Evolutionary conservation across 1,140 invertebrate species (phyloP).

Genomic region (Yoshiicerus persimilis): DNA sequence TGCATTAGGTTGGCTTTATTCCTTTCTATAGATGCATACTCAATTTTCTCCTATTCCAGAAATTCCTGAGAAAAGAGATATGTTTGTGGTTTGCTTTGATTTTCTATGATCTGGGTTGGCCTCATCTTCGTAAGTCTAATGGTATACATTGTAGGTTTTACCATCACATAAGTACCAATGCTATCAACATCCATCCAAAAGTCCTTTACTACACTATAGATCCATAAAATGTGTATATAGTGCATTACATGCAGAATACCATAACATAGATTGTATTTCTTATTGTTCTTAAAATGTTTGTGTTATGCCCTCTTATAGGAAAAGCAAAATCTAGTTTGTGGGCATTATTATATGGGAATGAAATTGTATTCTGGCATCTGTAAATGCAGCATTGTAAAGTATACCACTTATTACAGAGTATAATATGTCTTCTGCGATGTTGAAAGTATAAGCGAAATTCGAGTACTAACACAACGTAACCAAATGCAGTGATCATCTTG

Average conservation of each 20-base stretch:
- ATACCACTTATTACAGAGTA: too few relatives aligned
- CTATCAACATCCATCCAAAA: too few relatives aligned
- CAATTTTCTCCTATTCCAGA: background rate
- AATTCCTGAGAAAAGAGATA: background rate
- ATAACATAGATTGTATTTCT: conserved; percentile 34
- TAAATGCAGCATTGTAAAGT: too few relatives aligned
- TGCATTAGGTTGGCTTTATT: background rate
- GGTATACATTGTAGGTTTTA: too few relatives aligned
- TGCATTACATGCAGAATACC: background rate
- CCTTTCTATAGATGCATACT: background rate
- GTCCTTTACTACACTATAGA: background rate
- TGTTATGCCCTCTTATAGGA: background rate
- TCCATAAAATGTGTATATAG: background rate
- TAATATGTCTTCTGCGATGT: too few relatives aligned
- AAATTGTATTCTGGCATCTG: background rate
- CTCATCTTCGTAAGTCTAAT: background rate
- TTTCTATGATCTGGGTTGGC: background rate
- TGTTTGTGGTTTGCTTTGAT: background rate
- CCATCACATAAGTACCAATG: background rate
- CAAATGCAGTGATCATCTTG: background rate
- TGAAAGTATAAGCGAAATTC: background rate
- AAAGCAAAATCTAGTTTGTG: background rate
- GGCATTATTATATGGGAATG: background rate
- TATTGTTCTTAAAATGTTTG: background rate
- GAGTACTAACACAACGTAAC: background rate